These are phyloP conservation scores for Gracilinanus agilis DNA, from an alignment of 2,113 vertebrate species.

Conservation along the genomic window DNA sequence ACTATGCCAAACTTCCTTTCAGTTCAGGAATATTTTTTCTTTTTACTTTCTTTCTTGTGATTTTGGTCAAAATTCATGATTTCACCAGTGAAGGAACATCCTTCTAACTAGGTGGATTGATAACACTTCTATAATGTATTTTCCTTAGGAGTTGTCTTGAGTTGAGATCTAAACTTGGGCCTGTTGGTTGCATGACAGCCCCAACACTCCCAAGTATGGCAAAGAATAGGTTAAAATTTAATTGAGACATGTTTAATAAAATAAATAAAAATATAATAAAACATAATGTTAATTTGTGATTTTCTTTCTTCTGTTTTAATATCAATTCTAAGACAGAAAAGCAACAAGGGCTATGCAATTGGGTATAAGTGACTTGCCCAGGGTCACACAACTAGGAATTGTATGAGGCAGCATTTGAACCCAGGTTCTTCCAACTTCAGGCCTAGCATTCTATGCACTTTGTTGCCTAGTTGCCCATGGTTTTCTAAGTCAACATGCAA, in stretches of 20 bases:
- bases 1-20: background rate
- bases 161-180: background rate
- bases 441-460: too few species aligned
- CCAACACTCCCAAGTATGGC: background rate
- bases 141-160: background rate
- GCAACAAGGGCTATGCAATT: too few species aligned
- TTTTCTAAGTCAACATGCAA: background rate
- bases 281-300: background rate
- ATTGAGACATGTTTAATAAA: background rate
- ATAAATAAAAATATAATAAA: background rate
- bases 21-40: background rate
- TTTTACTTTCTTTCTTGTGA: background rate
- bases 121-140: background rate
- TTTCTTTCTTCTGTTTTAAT: background rate
- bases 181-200: background rate
- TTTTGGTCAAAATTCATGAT: background rate
- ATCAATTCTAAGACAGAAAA: too few species aligned
- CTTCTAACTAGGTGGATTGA: background rate
- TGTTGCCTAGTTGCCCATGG: too few species aligned
- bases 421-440: too few species aligned
- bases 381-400: too few species aligned
- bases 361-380: too few species aligned
- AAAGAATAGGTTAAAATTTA: background rate
- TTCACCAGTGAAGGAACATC: background rate
- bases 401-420: too few species aligned